These are phyloP conservation scores for Phortica variegata DNA, from an alignment of 1,140 invertebrate genomes.

Conservation along the genomic window DNA sequence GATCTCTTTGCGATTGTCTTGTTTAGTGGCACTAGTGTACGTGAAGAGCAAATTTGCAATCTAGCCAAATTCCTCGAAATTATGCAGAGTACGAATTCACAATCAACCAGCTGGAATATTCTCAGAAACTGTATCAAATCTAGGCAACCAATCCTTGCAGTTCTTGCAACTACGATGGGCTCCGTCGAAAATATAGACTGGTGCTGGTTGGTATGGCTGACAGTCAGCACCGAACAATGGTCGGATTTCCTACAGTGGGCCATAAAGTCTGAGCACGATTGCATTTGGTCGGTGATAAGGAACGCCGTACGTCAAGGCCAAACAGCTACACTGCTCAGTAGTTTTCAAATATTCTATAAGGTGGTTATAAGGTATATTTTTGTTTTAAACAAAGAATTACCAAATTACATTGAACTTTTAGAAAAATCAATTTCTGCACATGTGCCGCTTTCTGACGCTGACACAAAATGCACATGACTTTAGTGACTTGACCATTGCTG, in stretches of 20 bases:
- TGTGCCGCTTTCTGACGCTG: constrained; percentile 38
- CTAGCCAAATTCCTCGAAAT: constrained; percentile 29
- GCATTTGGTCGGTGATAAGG: constrained; percentile 43
- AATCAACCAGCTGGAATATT: constrained; percentile 56
- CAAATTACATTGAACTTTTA: constrained; percentile 4
- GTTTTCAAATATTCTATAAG: constrained; percentile 62
- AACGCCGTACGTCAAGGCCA: constrained; percentile 55
- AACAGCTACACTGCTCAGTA: constrained; percentile 58
- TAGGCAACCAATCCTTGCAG: constrained; percentile 59
- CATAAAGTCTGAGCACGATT: constrained; percentile 11
- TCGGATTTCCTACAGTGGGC: constrained; percentile 25
- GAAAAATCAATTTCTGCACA: constrained; percentile 34
- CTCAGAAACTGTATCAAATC: constrained; percentile 46
- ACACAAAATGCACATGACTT: constrained; percentile 37
- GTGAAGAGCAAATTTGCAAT: constrained; percentile 22
- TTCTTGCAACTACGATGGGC: constrained; percentile 59
- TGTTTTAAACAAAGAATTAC: background rate
- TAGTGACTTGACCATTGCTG: constrained; percentile 33
- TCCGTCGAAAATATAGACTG: constrained; percentile 31
- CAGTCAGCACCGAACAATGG: constrained; percentile 53
- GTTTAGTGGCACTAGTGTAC: constrained; percentile 26
- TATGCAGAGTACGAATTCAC: constrained; percentile 20
- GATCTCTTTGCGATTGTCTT: constrained; percentile 49
- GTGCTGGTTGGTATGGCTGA: constrained; percentile 64
- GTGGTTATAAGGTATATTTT: constrained; percentile 6